Evolutionary conservation across 2,113 vertebrate species (phyloP), one percentile per base, ranked within the genome.

Genomic region (Acanthisitta chloris): DNA sequence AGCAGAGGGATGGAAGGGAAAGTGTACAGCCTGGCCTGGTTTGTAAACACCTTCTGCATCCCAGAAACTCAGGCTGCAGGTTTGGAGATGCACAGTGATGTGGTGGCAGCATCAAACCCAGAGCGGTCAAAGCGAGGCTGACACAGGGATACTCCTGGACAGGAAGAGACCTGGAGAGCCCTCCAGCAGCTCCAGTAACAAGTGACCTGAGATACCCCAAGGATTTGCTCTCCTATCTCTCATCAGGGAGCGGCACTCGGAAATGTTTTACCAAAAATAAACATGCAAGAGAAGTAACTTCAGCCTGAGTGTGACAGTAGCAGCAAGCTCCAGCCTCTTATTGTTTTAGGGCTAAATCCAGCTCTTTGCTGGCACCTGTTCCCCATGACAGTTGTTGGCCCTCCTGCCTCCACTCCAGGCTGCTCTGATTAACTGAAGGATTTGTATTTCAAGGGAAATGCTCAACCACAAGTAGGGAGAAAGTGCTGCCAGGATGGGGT

Each of bases 181-280:
- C 0, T 0, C 40, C 65, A 40, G 91, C 43, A 81, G 81, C 78
- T 95, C 70, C 61, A 9, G 62, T 25, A 38, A 20, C 55, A 59
- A 64, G 16, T n/a, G 78, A 72, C 81, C 72, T 45, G 73, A 86
- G 78, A 48, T 33, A 52, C 62, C 78, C 17, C 1, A 43, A 86
- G 82, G 82, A 26, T 86, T 58, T 64, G 31, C 69, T 80, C 9
- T 52, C 73, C 81, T 90, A 1, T 95, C 86, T 70, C 87, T 82
- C 94, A 73, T 85, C 93, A 86, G 95, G 91, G 89, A 90, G 91
- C 0, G 67, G 85, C 87, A 48, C 79, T 95, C 31, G 13, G 91
- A 94, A 96, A 88, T 4, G 7, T 55, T 86, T 72, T 2, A n/a
- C 90, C 82, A 36, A 81, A 95, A 97, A 94, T 91, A 96, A 91